A percentile compares a stretch with the other conserved stretches of the same genome.
Evolutionary conservation across 1,140 invertebrate genomes (phyloP).

Genomic region (Leptestheria dahalacensis): DNA sequence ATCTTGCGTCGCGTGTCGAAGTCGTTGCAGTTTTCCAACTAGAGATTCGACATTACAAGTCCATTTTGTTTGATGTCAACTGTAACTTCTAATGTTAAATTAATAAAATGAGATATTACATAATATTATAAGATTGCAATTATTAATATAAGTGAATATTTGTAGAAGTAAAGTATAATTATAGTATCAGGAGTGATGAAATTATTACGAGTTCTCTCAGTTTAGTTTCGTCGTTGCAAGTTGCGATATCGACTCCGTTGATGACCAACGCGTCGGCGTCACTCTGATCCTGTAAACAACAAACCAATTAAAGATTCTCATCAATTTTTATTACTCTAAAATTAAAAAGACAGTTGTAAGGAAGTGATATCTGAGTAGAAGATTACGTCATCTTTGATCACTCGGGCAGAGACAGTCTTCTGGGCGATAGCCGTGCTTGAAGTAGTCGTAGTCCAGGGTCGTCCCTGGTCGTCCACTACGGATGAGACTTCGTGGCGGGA

Average conservation of each 20-base stretch:
- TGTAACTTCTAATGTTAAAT: no score
- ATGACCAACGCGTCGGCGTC: conserved; percentile 1
- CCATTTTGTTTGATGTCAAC: no score
- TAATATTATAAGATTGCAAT: background rate
- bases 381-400: background rate
- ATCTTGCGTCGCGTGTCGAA: conserved; percentile 71
- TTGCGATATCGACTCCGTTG: conserved; percentile 37
- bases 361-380: background rate
- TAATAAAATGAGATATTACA: no score
- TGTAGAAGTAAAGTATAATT: background rate
- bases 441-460: background rate
- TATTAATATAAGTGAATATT: background rate
- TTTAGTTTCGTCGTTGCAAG: conserved; percentile 54
- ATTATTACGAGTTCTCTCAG: conserved; percentile 52
- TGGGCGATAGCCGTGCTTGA: background rate
- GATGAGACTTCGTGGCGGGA: background rate
- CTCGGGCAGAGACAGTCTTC: background rate
- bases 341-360: no score
- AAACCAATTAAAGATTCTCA: background rate
- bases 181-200: no score
- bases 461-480: background rate
- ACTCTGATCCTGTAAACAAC: background rate
- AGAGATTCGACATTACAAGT: no score
- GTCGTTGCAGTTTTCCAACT: conserved; percentile 68
- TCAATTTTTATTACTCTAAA: no score